Conservation (phyloP, 2,888 invertebrate genomes). For the Lochmaea crataegi region DNA sequence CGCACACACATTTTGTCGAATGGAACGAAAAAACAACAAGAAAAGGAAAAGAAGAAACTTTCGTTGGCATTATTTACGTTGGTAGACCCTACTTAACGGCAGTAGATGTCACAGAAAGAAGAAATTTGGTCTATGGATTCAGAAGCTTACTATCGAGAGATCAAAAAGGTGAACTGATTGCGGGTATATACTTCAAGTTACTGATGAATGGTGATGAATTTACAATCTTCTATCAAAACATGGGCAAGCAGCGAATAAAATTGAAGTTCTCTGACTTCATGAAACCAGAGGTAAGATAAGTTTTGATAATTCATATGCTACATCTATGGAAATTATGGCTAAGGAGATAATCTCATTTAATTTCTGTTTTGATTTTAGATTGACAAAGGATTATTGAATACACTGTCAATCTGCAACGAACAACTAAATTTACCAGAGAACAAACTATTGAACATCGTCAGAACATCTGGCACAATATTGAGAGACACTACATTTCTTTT, state of each 20-base stretch:
- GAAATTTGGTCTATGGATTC: conserved; percentile 88
- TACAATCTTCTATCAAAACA: conserved; percentile 82
- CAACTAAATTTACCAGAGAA: conserved; percentile 77
- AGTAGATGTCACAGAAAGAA: conserved; percentile 87
- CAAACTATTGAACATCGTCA: conserved; percentile 73
- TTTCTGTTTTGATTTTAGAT: conserved; percentile 65
- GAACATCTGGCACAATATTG: conserved; percentile 75
- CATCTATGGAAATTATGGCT: too few relatives aligned
- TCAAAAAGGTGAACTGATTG: conserved; percentile 83
- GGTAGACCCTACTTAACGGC: conserved; percentile 83
- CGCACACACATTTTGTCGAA: conserved; percentile 79
- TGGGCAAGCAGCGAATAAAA: conserved; percentile 77
- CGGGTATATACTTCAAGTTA: conserved; percentile 88
- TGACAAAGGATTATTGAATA: conserved; percentile 71
- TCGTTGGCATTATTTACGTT: conserved; percentile 81
- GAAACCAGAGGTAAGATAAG: conserved; percentile 50
- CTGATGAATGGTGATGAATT: conserved; percentile 71
- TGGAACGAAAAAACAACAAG: conserved; percentile 87
- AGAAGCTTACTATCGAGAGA: conserved; percentile 84
- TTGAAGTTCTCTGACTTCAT: conserved; percentile 79
- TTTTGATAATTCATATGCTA: conserved; percentile 5
- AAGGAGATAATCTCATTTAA: too few relatives aligned
- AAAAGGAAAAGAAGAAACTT: conserved; percentile 68
- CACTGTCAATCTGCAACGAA: conserved; percentile 76
- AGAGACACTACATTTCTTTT: conserved; percentile 78